These are phyloP conservation scores for Drosophila leontia DNA, from an alignment of 1,140 invertebrate species.

Conservation along the genomic window DNA sequence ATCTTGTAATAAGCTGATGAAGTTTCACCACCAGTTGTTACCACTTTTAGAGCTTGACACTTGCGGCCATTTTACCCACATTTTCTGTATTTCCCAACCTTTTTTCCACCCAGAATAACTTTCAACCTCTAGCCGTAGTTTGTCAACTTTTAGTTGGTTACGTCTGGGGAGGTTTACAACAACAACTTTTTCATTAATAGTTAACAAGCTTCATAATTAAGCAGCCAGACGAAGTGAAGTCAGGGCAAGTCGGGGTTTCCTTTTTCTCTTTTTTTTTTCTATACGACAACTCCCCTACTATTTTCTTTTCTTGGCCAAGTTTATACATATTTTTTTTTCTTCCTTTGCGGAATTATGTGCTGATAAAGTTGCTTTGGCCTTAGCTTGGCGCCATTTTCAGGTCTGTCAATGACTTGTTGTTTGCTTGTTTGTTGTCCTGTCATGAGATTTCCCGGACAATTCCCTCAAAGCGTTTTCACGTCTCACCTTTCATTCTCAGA, in stretches of 20 bases:
- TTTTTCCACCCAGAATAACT: conserved; percentile 5
- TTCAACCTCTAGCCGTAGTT: conserved; percentile 27
- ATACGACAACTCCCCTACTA: background rate
- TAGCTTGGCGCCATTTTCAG: conserved; percentile 17
- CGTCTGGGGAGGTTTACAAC: conserved; percentile 65
- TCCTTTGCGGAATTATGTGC: conserved; percentile 45
- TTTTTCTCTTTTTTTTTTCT: background rate
- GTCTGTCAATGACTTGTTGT: conserved; percentile 70
- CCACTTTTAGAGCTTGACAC: conserved; percentile 1
- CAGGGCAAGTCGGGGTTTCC: conserved; percentile 11
- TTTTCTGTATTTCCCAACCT: background rate
- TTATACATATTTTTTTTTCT: conserved; percentile 12
- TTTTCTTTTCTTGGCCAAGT: conserved; percentile 21
- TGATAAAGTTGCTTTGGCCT: conserved; percentile 63
- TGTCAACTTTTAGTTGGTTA: conserved; percentile 65
- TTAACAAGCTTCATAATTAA: conserved; percentile 83
- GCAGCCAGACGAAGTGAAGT: conserved; percentile 57
- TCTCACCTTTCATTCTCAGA: conserved; percentile 72
- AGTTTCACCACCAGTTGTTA: conserved; percentile 2
- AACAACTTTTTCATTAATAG: conserved; percentile 84
- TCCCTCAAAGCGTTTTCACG: conserved; percentile 43
- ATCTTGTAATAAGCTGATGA: background rate
- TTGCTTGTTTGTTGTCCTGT: conserved; percentile 67
- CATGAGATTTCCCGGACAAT: conserved; percentile 58
- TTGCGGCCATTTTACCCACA: background rate